Conservation (phyloP, 2,888 invertebrate species). For the Hemicrepidius hirtus region DNA sequence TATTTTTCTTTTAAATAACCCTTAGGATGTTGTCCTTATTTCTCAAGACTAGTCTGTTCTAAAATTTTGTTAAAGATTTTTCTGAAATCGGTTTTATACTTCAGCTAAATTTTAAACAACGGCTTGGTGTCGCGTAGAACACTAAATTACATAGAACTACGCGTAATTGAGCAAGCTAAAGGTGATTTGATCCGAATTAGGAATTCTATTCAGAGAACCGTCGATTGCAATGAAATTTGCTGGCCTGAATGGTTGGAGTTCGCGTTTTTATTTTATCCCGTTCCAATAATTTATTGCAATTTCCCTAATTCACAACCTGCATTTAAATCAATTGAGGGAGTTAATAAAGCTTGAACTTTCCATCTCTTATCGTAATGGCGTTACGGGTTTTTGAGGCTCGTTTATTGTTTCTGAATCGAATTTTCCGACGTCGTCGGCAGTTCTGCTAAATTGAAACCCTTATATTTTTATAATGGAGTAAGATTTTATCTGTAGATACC, state of each 20-base stretch:
- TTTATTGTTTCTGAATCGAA: slow-evolving; percentile 14
- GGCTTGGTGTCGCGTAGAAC: slow-evolving; percentile 20
- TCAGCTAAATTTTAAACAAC: slow-evolving; percentile 22
- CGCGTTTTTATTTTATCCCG: slow-evolving; percentile 10
- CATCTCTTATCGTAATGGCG: slow-evolving; percentile 9
- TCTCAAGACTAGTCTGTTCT: too few relatives aligned
- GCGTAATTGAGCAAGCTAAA: slow-evolving; percentile 41
- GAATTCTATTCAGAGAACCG: slow-evolving; percentile 20
- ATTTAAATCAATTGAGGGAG: background rate
- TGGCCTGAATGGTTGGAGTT: slow-evolving; percentile 1
- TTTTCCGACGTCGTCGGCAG: slow-evolving; percentile 9
- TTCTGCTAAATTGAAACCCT: background rate
- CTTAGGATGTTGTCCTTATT: too few relatives aligned
- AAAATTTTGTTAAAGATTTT: background rate
- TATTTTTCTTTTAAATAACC: too few relatives aligned
- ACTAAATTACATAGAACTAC: slow-evolving; percentile 37
- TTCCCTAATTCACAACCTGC: slow-evolving; percentile 20
- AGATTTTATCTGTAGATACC: background rate
- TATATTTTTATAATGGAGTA: background rate
- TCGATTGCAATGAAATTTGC: slow-evolving; percentile 27
- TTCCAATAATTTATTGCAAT: slow-evolving; percentile 15
- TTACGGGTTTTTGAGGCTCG: slow-evolving; percentile 2
- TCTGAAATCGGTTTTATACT: background rate
- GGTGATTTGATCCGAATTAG: slow-evolving; percentile 38
- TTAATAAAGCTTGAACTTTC: slow-evolving; percentile 16